Evolutionary conservation across 2,888 invertebrate species (phyloP), one percentile per base, ranked within the genome.

Genomic region (Slavum lentiscoides): DNA sequence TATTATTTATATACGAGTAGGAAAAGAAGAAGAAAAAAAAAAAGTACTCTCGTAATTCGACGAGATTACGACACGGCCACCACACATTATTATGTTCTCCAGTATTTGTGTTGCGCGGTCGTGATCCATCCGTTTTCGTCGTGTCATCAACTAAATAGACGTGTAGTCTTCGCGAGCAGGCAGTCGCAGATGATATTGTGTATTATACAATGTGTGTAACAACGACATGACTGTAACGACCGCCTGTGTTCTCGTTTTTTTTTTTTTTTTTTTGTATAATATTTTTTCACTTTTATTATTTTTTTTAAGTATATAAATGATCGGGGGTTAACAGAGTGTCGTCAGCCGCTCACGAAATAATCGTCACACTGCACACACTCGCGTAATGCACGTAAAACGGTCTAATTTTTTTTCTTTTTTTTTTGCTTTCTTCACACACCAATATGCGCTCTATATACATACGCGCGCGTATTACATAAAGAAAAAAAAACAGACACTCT

Each of bases 61-160:
- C 37, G 55, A 21, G 53, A 67, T 76, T 76, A 43, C 67, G 49
- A 49, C 49, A 49, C 49, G 49, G 13, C 13, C 49, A 49, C 15
- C 49, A 49, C 49, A 15, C 49, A 49, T 49, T 11, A 11, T 11
- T 15, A 49, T 15, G 13, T 49, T 3, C 13, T 3, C 49, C 3
- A 13, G 43, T 9, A 6, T 49, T 1, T 49, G 11, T 15, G 21
- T 49, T 30, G 30, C 68, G 43, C 13, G 21, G 67, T 75, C 75
- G 75, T 75, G 75, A 75, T 75, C 75, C 67, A 7, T 67, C 75
- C 75, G 67, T 58, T 75, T 68, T 68, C 67, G 43, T 76, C 75
- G 75, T 59, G 75, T 76, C 75, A 67, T 75, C 64, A 39, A 74
- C 67, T 39, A 75, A 43, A 58, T 67, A 43, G 23, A 39, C 6